Conservation (phyloP, 2,113 vertebrate species). For the Strix uralensis region DNA sequence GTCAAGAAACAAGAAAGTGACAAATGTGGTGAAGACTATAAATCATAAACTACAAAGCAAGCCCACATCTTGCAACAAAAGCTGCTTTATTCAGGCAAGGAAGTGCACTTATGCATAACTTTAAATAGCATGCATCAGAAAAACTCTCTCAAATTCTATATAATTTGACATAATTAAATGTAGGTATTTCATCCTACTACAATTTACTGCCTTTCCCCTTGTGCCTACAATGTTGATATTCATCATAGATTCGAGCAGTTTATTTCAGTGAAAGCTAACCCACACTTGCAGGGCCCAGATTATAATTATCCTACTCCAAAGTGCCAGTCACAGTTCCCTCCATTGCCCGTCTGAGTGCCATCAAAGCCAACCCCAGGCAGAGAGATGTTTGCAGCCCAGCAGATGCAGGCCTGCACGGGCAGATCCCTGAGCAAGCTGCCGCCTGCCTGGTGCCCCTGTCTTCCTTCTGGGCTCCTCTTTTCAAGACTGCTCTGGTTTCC, state of each 20-base stretch:
- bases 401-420: not conserved
- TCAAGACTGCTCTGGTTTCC: not conserved
- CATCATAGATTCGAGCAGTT: constrained; percentile 63
- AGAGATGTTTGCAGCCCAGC: not conserved
- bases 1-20: constrained; percentile 31
- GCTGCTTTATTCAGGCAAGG: constrained; percentile 64
- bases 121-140: constrained; percentile 76
- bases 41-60: constrained; percentile 51
- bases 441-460: not conserved
- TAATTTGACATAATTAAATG: constrained; percentile 83
- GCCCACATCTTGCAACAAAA: constrained; percentile 53
- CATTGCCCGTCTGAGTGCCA: constrained; percentile 1
- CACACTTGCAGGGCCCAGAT: constrained; percentile 70
- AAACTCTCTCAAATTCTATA: constrained; percentile 78
- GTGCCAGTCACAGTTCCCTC: constrained; percentile 37
- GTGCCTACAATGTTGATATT: constrained; percentile 77
- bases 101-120: constrained; percentile 60
- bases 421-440: not conserved
- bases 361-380: not conserved
- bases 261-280: constrained; percentile 76
- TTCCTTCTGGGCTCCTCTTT: not conserved
- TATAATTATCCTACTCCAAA: constrained; percentile 71
- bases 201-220: constrained; percentile 76
- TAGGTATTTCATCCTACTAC: constrained; percentile 79
- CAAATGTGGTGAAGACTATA: constrained; percentile 29